Conservation (phyloP, 2,113 vertebrate genomes). For the Pithys albifrons region DNA sequence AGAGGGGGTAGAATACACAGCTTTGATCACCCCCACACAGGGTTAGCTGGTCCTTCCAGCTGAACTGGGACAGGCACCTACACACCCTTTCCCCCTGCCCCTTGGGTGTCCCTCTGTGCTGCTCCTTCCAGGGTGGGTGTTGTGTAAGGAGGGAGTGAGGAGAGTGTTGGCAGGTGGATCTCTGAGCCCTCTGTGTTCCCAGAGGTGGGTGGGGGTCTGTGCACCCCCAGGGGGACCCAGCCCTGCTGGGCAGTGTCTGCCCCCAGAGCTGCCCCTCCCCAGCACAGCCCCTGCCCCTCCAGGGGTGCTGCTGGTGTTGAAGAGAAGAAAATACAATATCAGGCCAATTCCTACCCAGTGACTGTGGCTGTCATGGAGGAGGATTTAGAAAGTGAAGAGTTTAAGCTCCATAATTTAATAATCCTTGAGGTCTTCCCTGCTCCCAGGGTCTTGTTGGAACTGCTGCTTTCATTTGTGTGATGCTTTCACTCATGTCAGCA, state of each 20-base stretch:
- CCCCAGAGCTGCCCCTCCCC: background rate
- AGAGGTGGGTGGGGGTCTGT: background rate
- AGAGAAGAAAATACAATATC: background rate
- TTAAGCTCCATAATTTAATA: background rate
- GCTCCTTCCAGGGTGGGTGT: background rate
- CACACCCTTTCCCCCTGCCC: accelerated
- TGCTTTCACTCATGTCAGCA: background rate
- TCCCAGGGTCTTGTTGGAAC: background rate
- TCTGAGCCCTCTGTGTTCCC: background rate
- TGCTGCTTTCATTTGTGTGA: background rate
- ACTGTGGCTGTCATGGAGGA: background rate
- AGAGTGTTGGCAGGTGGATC: background rate
- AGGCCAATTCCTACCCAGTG: background rate
- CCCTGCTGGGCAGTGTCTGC: accelerated
- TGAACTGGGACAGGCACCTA: too few species aligned
- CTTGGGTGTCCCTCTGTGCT: background rate
- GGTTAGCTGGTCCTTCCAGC: too few species aligned
- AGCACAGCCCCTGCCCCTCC: background rate
- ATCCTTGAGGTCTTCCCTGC: background rate
- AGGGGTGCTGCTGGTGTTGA: background rate
- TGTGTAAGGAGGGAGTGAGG: background rate
- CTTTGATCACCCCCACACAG: too few species aligned
- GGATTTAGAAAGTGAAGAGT: background rate
- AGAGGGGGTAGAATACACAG: too few species aligned
- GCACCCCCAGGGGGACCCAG: background rate